Evolutionary conservation across 2,888 invertebrate genomes (phyloP), one percentile per base, ranked within the genome.

Genomic region (Heliconius aoede): DNA sequence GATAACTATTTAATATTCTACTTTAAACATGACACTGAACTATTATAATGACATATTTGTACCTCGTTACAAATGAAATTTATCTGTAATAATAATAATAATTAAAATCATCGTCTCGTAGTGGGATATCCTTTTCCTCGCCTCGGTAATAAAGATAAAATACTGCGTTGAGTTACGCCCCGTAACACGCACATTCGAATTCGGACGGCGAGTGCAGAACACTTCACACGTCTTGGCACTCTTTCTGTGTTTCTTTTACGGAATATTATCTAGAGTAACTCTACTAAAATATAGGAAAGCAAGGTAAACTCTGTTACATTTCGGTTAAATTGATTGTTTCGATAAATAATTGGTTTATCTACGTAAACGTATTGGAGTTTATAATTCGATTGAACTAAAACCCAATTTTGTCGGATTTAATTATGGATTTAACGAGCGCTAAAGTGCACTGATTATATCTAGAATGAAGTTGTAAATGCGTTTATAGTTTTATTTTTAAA

Each of bases 1-100:
- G 30, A 69, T 69, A 65, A 65, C 36, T 40, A 24, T 65, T 40
- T 65, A 65, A 65, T 65, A 65, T 65, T 65, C 64, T 65, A 65
- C 11, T 65, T 65, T 15, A 65, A n/a, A 65, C 18, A 40, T 36
- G 13, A 36, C 64, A 36, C 36, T 64, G 24, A 36, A 24, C n/a
- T 64, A 64, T 65, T 40, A 2, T 65, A 64, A 32, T 64, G 24
- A 36, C 32, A 15, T n/a, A 1, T 8, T 36, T 40, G 24, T 40
- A 24, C 3, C 32, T n/a, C 1, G 36, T 24, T 40, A 36, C 7
- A 60, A 15, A 18, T 26, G 7, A 60, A 60, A 24, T n/a, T 13
- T 24, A 24, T 21, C 51, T 21, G n/a, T n/a, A n/a, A n/a, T n/a
- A n/a, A n/a, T n/a, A n/a, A n/a, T 55, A n/a, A 21, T 55, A n/a